These are phyloP conservation scores for Nesoenas mayeri DNA, from an alignment of 2,113 vertebrate genomes.

Conservation along the genomic window DNA sequence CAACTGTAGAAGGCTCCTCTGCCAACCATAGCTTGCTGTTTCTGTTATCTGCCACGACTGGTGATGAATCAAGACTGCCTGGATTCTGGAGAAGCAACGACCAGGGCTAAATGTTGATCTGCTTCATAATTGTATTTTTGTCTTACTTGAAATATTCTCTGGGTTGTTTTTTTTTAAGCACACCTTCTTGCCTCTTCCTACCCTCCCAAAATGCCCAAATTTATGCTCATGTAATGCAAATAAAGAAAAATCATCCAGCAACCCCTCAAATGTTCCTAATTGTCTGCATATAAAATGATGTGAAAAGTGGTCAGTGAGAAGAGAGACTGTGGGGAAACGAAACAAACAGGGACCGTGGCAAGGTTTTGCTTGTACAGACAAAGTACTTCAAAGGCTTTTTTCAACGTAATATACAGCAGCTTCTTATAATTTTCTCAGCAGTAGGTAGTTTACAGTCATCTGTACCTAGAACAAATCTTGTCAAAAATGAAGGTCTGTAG, in stretches of 20 bases:
- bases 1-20: neutral
- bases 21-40: neutral
- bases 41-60: neutral
- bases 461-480: constrained; percentile 66
- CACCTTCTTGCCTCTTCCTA: neutral
- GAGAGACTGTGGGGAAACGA: neutral
- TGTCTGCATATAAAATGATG: neutral
- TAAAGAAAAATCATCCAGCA: constrained; percentile 32
- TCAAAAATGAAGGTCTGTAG: constrained; percentile 68
- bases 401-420: constrained; percentile 45
- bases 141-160: constrained; percentile 57
- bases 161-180: neutral
- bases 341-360: neutral
- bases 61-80: neutral
- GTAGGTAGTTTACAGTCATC: constrained; percentile 57
- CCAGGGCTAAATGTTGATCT: constrained; percentile 48
- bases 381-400: constrained; percentile 54
- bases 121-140: constrained; percentile 63
- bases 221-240: constrained; percentile 53
- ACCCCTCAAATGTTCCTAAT: constrained; percentile 30
- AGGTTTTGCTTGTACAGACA: neutral
- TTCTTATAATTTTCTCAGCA: constrained; percentile 69
- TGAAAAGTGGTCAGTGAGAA: constrained; percentile 31
- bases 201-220: neutral
- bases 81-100: constrained; percentile 6